phyloP scores from a whole-genome alignment of 2,888 invertebrate genomes.

The Cerastis leucographa region DNA sequence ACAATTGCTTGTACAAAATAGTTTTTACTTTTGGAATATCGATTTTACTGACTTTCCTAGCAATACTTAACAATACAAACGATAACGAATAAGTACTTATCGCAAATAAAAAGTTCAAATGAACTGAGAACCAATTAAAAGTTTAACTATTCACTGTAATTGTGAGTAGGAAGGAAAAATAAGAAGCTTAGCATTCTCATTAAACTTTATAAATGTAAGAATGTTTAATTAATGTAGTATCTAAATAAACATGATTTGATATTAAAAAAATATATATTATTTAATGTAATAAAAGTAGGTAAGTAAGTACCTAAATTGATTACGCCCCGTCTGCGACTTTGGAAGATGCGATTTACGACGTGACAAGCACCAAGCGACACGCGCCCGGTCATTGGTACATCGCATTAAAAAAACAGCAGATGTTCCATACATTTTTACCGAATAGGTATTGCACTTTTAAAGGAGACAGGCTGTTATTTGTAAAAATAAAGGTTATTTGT shows the following conservation, averaged over 20 bases:
- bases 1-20: neutral
- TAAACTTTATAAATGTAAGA: neutral
- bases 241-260: neutral
- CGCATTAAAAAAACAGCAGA: too few relatives aligned
- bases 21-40: neutral
- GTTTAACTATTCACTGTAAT: slow-evolving; percentile 7
- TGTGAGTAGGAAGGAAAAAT: neutral
- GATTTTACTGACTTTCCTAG: neutral
- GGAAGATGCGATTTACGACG: neutral
- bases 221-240: neutral
- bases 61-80: neutral
- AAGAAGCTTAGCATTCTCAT: neutral
- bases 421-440: too few relatives aligned
- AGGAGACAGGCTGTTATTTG: too few relatives aligned
- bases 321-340: neutral
- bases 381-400: too few relatives aligned
- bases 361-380: neutral
- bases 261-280: neutral
- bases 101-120: neutral
- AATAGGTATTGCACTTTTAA: too few relatives aligned
- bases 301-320: neutral
- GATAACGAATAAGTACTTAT: neutral
- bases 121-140: slow-evolving; percentile 24
- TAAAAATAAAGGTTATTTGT: too few relatives aligned
- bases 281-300: neutral